Evolutionary conservation across 2,797 vertebrate species (phyloP).

Genomic region (Toxotes lorentzi): DNA sequence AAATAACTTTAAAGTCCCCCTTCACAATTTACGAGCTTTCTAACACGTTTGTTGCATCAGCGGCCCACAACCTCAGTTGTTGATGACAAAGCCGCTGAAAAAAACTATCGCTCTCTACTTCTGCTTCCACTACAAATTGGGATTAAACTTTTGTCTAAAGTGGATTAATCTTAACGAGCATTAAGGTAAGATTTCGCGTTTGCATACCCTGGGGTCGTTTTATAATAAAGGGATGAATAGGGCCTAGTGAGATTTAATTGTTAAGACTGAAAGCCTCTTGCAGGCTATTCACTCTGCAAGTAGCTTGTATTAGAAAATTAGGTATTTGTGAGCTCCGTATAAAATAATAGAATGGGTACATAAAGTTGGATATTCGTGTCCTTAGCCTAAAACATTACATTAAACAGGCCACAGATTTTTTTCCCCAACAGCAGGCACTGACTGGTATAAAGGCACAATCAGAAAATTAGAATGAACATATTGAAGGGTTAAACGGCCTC

Average conservation of each 20-base stretch:
- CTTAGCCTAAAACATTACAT: not conserved
- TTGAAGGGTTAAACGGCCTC: slow-evolving; percentile 64
- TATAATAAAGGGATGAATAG: not conserved
- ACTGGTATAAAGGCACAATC: not conserved
- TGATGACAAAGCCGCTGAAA: slow-evolving; percentile 14
- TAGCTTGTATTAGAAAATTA: not conserved
- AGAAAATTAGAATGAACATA: slow-evolving; percentile 33
- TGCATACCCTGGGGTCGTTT: not conserved
- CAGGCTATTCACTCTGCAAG: not conserved
- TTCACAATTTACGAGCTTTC: slow-evolving; percentile 74
- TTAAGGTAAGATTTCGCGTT: slow-evolving; percentile 25
- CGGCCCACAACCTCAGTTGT: slow-evolving; percentile 15
- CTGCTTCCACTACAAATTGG: not conserved
- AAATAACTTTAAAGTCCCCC: slow-evolving; percentile 49
- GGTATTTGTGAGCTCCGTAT: not conserved
- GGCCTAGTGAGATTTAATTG: no score
- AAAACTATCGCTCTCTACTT: not conserved
- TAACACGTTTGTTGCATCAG: slow-evolving; percentile 49
- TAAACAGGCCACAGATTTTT: not conserved
- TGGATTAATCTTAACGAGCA: not conserved
- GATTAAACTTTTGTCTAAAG: not conserved
- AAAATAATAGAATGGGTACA: not conserved
- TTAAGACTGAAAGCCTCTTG: not conserved
- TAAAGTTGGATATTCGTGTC: not conserved
- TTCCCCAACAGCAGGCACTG: not conserved